A percentile compares a stretch with the other conserved stretches of the same genome.
Evolutionary conservation across 2,113 vertebrate genomes (phyloP).

Genomic region (Pteronura brasiliensis): DNA sequence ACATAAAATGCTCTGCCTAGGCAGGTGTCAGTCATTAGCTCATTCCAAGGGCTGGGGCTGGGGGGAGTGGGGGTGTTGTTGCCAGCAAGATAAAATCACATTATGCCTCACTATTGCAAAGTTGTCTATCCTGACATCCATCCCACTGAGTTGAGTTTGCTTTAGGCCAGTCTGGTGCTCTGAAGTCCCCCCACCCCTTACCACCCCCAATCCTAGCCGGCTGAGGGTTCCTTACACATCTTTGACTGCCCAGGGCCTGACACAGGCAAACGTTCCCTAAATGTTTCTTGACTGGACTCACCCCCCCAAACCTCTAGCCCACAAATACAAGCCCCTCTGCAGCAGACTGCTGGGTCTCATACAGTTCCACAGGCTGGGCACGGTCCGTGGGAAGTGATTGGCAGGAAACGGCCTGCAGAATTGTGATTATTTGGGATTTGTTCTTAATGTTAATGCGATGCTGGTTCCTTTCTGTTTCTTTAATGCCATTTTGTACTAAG

Average conservation of each 20-base stretch:
- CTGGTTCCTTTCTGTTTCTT: constrained; percentile 59
- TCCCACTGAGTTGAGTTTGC: neutral
- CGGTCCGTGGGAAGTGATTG: neutral
- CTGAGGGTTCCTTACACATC: neutral
- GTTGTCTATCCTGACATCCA: neutral
- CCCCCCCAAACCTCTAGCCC: neutral
- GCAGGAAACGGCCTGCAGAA: constrained; percentile 38
- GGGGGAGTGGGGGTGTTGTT: no score
- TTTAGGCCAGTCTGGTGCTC: neutral
- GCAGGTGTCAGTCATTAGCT: neutral
- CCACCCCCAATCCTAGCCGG: no score
- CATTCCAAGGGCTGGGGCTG: neutral
- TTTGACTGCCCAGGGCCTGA: neutral
- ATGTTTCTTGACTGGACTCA: neutral
- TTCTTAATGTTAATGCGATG: constrained; percentile 52
- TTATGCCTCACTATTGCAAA: neutral
- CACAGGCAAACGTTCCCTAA: neutral
- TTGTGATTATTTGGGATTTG: constrained; percentile 58
- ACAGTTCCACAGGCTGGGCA: neutral
- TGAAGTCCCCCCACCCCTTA: no score
- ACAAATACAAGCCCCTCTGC: neutral
- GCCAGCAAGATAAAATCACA: neutral
- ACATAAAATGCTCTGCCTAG: neutral
- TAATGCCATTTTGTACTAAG: constrained; percentile 63
- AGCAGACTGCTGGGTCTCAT: neutral